These are phyloP conservation scores for Drepana arcuata DNA, from an alignment of 1,140 invertebrate species.

Conservation along the genomic window DNA sequence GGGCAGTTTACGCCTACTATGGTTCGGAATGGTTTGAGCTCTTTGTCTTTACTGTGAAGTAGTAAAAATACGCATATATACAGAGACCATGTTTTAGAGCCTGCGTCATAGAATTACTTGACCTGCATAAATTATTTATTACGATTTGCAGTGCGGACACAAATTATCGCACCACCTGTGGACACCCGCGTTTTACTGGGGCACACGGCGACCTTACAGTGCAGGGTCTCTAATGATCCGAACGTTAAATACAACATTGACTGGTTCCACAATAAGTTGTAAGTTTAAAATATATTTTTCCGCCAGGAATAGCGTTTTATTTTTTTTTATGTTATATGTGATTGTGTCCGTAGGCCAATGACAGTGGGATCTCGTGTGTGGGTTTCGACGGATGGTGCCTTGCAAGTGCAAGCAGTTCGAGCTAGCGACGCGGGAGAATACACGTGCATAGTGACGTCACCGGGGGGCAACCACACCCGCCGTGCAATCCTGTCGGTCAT, in stretches of 20 bases:
- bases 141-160: conserved; percentile 88
- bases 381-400: conserved; percentile 81
- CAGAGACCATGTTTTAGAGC: too few relatives aligned
- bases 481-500: conserved; percentile 89
- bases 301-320: too few relatives aligned
- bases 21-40: too few relatives aligned
- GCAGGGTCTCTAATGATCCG: conserved; percentile 94
- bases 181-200: conserved; percentile 91
- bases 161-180: conserved; percentile 92
- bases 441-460: conserved; percentile 86
- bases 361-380: conserved; percentile 79
- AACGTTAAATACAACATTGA: conserved; percentile 90
- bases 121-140: too few relatives aligned
- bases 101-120: too few relatives aligned
- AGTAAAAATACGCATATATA: too few relatives aligned
- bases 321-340: too few relatives aligned
- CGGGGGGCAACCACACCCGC: conserved; percentile 93
- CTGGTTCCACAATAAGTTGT: conserved; percentile 93
- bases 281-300: conserved; percentile 58
- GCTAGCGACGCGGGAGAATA: conserved; percentile 88
- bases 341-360: conserved; percentile 72
- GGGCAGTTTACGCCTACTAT: too few relatives aligned
- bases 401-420: conserved; percentile 86
- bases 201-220: conserved; percentile 91
- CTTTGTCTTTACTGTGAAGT: too few relatives aligned